Evolutionary conservation across 2,888 invertebrate species (phyloP), one percentile per base, ranked within the genome.

Genomic region (Chydorus sphaericus): DNA sequence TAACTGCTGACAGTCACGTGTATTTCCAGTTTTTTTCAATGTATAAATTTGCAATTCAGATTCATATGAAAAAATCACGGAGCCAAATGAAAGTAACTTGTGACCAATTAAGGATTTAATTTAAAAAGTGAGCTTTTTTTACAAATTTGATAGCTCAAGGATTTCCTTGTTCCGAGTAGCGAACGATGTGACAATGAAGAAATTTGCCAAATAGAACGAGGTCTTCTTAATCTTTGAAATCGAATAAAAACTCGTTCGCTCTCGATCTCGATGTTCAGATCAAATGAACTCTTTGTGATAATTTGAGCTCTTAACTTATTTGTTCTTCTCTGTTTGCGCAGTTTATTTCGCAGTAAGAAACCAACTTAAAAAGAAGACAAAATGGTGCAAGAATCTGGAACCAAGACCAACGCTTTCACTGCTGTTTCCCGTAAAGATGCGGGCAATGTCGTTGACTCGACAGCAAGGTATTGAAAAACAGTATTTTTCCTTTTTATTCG

Each of bases 401-500:
- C 56, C 56, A 55, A 58, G 53, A 20, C 48, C 56, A 31, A 50
- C 37, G 51, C 29, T 51, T 50, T 58, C 48, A 60, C 55, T 55
- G 55, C 58, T 31, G 36, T 58, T 16, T 44, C 44, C 11, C 33
- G 49, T 28, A 44, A 54, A 18, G 48, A 54, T 18, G 48, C 57
- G 26, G 56, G 55, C 48, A 49, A 60, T 11, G 55, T 59, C 18
- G 56, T 38, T 48, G 60, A 60, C 49, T 59, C 60, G 28, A 55
- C 58, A 52, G 60, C 62, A 20, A 60, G 61, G 62, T 62, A 51
- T n/a, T n/a, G n/a, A n/a, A n/a, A n/a, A n/a, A n/a, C n/a, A n/a
- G n/a, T n/a, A n/a, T n/a, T n/a, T n/a, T n/a, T n/a, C n/a, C n/a
- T n/a, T n/a, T n/a, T n/a, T n/a, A n/a, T n/a, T n/a, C n/a, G n/a